Base-by-base conservation (phyloP, 2,113 vertebrate genomes). In the Eulemur macaco region DNA sequence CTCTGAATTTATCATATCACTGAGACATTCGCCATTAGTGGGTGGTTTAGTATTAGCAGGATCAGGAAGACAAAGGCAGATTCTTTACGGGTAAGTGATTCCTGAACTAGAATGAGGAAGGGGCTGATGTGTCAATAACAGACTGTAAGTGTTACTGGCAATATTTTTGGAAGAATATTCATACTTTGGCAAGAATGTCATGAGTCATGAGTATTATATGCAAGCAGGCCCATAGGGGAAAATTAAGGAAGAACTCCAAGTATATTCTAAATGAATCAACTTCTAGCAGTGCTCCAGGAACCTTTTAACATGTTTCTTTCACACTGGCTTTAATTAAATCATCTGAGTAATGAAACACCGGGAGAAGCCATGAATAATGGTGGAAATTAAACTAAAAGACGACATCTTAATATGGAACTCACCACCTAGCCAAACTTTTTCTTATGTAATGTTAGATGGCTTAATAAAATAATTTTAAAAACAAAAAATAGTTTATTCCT, bases 281-380 rank as follows among this genome's bases (percentile, higher is more conserved):
- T 31, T 52, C 52, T 52, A 93, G 69, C 34, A 58, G 42, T 52
- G 80, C 42, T 95, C 50, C 54, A 76, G 39, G 78, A 91, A 91
- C 8, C 8, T 89, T 88, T 95, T 74, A 93, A 93, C 76, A 76
- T 25, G 4, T 85, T 56, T 86, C 47, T 64, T 86, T 91, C 82
- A 90, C 42, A 83, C 1, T 21, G 18, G 73, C 50, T 95, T 95
- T 94, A 94, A 92, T 91, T 83, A 97, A 96, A 56, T n/a, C 56
- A 76, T 37, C 47, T 47, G 45, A 86, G 47, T 86, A 85, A 94
- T 37, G 39, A 91, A 82, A 54, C 78, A 54, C 14, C 29, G 34
- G 54, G 23, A 91, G 76, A 93, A 80, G 13, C 12, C 58, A 90
- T 96, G 60, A 91, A 66, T 52, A 15, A 77, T 45, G 52, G 52